These are phyloP conservation scores for Enteromius viviparus DNA, from an alignment of 2,797 vertebrate genomes.

Conservation along the genomic window DNA sequence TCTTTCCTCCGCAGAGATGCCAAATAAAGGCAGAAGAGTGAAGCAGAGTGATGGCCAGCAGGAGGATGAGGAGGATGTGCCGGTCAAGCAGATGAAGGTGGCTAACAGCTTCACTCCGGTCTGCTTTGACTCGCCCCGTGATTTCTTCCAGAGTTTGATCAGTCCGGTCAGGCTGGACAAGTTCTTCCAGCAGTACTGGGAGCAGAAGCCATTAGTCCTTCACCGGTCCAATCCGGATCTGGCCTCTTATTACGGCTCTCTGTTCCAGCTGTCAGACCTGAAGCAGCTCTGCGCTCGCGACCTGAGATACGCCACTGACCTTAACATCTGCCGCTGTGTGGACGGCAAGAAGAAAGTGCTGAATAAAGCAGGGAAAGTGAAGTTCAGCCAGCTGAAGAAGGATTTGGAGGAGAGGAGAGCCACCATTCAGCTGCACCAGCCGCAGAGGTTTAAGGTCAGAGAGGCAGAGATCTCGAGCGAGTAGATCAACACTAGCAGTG, in stretches of 20 bases:
- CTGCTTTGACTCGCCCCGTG: slow-evolving; percentile 76
- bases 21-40: slow-evolving; percentile 73
- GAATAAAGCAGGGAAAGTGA: slow-evolving; percentile 83
- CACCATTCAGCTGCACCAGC: slow-evolving; percentile 94
- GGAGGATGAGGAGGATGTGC: slow-evolving; percentile 50
- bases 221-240: slow-evolving; percentile 74
- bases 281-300: slow-evolving; percentile 76
- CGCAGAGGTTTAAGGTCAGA: slow-evolving; percentile 92
- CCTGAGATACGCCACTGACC: slow-evolving; percentile 80
- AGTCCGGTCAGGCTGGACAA: slow-evolving; percentile 76
- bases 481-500: too few relatives aligned
- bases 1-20: slow-evolving; percentile 71
- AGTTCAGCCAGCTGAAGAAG: slow-evolving; percentile 80
- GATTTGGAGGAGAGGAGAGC: slow-evolving; percentile 84
- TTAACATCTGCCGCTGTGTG: slow-evolving; percentile 85
- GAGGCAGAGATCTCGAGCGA: background rate
- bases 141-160: slow-evolving; percentile 86
- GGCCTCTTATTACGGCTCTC: slow-evolving; percentile 77
- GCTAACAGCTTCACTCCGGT: slow-evolving; percentile 55
- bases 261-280: slow-evolving; percentile 86
- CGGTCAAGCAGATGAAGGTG: slow-evolving; percentile 68
- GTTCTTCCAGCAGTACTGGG: slow-evolving; percentile 90
- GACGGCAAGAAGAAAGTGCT: slow-evolving; percentile 84
- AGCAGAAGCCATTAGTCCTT: slow-evolving; percentile 87
- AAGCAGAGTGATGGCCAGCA: slow-evolving; percentile 48